phyloP scores from a whole-genome alignment of 2,113 vertebrate species.

The Chamaea fasciata region DNA sequence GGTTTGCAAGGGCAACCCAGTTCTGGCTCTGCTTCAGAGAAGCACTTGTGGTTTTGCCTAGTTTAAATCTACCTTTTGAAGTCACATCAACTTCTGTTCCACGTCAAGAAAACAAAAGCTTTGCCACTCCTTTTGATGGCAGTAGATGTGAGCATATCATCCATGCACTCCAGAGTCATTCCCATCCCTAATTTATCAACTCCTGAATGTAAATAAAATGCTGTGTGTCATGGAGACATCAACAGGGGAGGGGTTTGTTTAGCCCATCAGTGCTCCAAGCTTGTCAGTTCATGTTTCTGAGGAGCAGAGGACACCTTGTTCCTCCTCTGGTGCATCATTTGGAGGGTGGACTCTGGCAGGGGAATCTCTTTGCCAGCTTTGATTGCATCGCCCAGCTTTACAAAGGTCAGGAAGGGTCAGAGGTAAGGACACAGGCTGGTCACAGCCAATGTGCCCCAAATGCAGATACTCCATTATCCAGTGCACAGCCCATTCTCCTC shows the following conservation, averaged over 20 bases:
- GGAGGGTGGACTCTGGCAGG: background rate
- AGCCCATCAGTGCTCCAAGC: background rate
- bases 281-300: accelerated
- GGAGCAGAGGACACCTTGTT: background rate
- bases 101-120: background rate
- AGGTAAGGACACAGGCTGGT: background rate
- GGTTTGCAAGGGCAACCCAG: background rate
- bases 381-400: background rate
- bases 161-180: background rate
- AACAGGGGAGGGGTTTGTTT: accelerated
- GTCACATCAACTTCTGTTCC: background rate
- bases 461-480: background rate
- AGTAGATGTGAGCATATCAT: background rate
- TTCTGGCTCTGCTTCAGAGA: background rate
- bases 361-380: background rate
- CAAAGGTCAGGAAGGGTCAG: background rate
- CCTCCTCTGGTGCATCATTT: background rate
- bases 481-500: too few relatives aligned
- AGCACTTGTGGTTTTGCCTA: background rate
- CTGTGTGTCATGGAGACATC: background rate
- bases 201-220: background rate
- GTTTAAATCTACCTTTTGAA: background rate
- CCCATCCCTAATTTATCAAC: background rate
- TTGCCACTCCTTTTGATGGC: background rate
- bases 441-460: background rate